A percentile compares a stretch with the other conserved stretches of the same genome.
phyloP scores from a whole-genome alignment of 1,140 invertebrate genomes.

The Ladona fulva region DNA sequence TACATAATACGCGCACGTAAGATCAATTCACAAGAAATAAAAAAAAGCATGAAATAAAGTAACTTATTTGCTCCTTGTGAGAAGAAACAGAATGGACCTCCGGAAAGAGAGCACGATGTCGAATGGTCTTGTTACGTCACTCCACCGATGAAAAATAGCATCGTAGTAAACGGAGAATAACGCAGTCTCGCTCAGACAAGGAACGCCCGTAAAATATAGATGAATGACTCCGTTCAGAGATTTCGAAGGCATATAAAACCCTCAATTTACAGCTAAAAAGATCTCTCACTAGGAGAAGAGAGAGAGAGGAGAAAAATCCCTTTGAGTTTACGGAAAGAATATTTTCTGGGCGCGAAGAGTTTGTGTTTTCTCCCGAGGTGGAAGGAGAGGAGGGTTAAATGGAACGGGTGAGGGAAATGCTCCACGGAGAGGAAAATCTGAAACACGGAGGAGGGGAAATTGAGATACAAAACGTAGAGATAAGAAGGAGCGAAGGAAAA shows the following conservation, averaged over 20 bases:
- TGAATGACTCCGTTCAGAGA: constrained; percentile 4
- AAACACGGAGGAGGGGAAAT: no score
- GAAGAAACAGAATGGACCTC: no score
- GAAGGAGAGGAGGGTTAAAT: not conserved
- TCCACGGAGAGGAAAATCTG: no score
- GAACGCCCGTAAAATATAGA: not conserved
- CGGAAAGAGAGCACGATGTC: no score
- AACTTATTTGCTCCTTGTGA: no score
- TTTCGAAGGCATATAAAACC: constrained; percentile 5
- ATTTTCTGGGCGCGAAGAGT: not conserved
- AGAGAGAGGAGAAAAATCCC: not conserved
- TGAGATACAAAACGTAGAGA: no score
- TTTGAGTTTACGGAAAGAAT: not conserved
- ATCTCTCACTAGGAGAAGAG: not conserved
- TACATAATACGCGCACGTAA: no score
- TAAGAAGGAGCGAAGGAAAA: no score
- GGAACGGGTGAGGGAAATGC: not conserved
- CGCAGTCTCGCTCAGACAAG: not conserved
- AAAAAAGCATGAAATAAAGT: no score
- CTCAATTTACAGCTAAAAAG: not conserved
- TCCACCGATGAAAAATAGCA: not conserved
- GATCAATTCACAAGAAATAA: no score
- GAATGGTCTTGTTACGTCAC: no score
- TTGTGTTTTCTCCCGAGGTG: not conserved
- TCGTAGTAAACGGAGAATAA: not conserved